These are phyloP conservation scores for Pristionchus exspectatus DNA, from an alignment of 2,888 invertebrate genomes.

Conservation along the genomic window DNA sequence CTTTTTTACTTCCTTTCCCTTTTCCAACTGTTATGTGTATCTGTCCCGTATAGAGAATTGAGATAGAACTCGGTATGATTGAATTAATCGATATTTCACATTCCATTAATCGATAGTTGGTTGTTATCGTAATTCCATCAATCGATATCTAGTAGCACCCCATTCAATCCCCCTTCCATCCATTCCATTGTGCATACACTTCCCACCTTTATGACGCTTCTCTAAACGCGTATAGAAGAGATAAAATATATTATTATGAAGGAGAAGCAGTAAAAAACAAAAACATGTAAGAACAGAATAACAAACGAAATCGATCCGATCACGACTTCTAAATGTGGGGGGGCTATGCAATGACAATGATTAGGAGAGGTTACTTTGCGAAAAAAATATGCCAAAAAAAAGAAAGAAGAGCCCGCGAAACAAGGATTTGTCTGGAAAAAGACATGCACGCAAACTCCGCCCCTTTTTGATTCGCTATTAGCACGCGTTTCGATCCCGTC, in stretches of 20 bases:
- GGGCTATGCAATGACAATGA: background rate
- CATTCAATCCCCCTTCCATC: conserved; percentile 18
- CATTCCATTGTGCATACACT: conserved; percentile 47
- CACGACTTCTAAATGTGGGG: no score
- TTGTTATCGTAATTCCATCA: conserved; percentile 35
- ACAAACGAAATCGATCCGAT: background rate
- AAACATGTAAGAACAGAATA: background rate
- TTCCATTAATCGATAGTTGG: conserved; percentile 42
- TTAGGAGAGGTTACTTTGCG: background rate
- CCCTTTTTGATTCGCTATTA: background rate
- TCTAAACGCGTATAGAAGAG: conserved; percentile 34
- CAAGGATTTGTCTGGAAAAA: no score
- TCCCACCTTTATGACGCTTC: conserved; percentile 23
- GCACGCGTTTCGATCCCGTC: background rate
- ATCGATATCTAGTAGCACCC: conserved; percentile 29
- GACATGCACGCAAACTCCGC: background rate
- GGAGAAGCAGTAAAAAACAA: background rate
- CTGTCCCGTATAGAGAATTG: conserved; percentile 16
- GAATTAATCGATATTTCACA: conserved; percentile 32
- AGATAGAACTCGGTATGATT: conserved; percentile 26
- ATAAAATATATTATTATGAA: conserved; percentile 31
- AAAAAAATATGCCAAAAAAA: background rate
- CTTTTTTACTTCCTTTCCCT: conserved; percentile 34
- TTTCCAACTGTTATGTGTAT: conserved; percentile 28
- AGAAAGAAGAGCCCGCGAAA: background rate